Percentiles rank a stretch among this genome's conserved stretches.
Conservation (phyloP, 2,888 invertebrate genomes). For the Apotomis turbidana region DNA sequence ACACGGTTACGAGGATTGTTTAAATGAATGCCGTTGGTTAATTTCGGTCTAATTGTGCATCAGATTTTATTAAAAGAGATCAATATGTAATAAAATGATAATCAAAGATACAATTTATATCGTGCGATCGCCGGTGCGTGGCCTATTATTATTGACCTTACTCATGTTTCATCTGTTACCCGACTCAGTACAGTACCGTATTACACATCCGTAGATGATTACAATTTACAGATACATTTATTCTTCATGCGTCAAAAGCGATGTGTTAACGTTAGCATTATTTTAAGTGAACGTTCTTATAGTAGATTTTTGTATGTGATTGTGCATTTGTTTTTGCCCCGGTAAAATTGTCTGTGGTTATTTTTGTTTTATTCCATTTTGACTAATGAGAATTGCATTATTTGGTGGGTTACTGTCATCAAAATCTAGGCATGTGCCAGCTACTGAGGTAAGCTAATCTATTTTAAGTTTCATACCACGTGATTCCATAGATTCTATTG, state of each 20-base stretch:
- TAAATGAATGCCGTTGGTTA: too few species aligned
- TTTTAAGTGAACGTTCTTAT: conserved; percentile 44
- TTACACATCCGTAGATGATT: background rate
- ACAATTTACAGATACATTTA: background rate
- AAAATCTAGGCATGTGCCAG: too few species aligned
- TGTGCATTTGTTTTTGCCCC: conserved; percentile 71
- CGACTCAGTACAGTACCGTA: background rate
- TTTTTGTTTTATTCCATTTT: conserved; percentile 42
- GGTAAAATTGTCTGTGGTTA: conserved; percentile 63
- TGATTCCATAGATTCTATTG: too few species aligned
- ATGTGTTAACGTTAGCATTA: conserved; percentile 28
- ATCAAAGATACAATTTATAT: too few species aligned
- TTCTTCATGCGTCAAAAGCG: background rate
- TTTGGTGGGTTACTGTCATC: too few species aligned
- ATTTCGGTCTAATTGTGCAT: too few species aligned
- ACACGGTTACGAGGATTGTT: too few species aligned
- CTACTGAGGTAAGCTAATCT: too few species aligned
- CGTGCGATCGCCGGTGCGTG: too few species aligned
- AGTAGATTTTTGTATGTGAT: conserved; percentile 65
- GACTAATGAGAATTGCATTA: background rate
- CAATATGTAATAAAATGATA: too few species aligned
- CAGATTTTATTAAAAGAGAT: too few species aligned
- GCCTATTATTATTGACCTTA: background rate
- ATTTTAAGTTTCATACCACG: too few species aligned
- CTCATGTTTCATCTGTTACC: background rate